phyloP scores from a whole-genome alignment of 2,113 vertebrate species.

The Urocitellus parryii region DNA sequence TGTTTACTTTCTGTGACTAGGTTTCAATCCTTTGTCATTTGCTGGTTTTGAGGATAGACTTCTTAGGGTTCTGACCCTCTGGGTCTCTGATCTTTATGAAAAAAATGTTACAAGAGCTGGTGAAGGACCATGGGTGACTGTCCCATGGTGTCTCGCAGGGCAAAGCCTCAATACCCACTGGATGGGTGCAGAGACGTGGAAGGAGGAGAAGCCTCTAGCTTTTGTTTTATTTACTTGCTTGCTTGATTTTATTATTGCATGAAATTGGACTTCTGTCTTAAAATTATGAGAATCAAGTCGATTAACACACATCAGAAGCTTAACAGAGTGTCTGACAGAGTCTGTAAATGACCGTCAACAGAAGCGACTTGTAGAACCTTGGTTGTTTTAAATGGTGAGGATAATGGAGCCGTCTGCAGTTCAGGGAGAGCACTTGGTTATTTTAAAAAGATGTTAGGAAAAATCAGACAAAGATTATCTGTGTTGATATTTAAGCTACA shows the following conservation, averaged over 20 bases:
- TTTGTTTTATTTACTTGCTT: not conserved
- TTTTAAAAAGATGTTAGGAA: not conserved
- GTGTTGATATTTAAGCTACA: not conserved
- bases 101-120: too few species aligned
- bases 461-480: not conserved
- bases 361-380: not conserved
- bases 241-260: not conserved
- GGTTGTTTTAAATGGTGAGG: not conserved
- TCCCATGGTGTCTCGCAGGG: not conserved
- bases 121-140: too few species aligned
- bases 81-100: not conserved
- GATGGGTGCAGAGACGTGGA: not conserved
- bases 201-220: not conserved
- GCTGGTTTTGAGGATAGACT: not conserved
- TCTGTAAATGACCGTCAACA: too few species aligned
- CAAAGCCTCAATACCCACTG: not conserved
- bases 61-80: not conserved
- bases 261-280: not conserved
- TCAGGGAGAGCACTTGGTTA: not conserved
- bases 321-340: not conserved
- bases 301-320: rapidly evolving
- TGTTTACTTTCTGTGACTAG: not conserved
- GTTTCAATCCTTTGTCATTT: too few species aligned
- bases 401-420: too few species aligned
- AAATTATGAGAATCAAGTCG: not conserved